Percentiles rank a stretch among this genome's conserved stretches.
phyloP scores from a whole-genome alignment of 2,797 vertebrate genomes.

The Rhynchotus rufescens region DNA sequence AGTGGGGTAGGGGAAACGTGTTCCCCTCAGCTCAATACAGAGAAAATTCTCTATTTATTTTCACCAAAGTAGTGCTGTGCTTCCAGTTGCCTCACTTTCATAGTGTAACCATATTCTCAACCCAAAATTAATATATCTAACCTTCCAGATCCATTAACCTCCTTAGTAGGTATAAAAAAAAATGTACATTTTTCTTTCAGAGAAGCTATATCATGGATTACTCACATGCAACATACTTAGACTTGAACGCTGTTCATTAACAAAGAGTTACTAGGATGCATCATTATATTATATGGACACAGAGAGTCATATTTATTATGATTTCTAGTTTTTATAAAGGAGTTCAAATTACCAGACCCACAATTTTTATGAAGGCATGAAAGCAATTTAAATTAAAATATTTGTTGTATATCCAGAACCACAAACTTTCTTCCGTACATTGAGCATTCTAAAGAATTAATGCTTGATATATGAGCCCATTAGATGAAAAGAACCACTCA shows the following conservation, averaged over 20 bases:
- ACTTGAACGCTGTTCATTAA: constrained; percentile 14
- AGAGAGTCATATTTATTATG: constrained; percentile 14
- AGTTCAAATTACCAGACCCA: background rate
- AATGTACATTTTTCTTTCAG: background rate
- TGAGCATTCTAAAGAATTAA: constrained; percentile 24
- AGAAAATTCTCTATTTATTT: background rate
- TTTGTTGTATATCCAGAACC: background rate
- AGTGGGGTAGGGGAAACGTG: background rate
- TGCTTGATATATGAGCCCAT: constrained; percentile 45
- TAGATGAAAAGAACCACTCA: constrained; percentile 45
- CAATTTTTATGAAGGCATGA: background rate
- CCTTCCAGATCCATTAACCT: background rate
- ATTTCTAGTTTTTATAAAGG: constrained; percentile 15
- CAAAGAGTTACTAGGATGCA: background rate
- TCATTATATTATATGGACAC: background rate
- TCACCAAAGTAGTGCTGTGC: background rate
- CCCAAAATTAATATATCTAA: background rate
- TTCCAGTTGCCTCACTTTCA: background rate
- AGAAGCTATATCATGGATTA: background rate
- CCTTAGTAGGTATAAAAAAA: background rate
- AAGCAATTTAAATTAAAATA: constrained; percentile 29
- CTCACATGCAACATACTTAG: background rate
- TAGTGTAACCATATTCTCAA: background rate
- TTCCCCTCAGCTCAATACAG: background rate
- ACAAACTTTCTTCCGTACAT: background rate